phyloP scores from a whole-genome alignment of 2,888 invertebrate genomes.

The Leucophora obtusa region DNA sequence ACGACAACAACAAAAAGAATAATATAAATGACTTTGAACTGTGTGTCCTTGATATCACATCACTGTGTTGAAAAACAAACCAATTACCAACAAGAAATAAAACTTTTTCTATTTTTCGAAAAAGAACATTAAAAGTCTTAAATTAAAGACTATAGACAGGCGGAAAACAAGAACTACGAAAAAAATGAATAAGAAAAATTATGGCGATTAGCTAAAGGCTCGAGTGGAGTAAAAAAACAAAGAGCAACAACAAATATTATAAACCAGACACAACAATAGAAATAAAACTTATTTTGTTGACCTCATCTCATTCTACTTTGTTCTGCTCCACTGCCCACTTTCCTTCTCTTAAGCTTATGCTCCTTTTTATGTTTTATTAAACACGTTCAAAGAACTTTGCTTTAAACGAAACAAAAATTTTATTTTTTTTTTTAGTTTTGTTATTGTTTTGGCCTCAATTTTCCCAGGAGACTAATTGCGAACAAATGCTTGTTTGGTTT shows the following conservation, averaged over 20 bases:
- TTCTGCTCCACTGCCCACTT: not conserved
- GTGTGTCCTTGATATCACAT: constrained; percentile 36
- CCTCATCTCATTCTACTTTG: not conserved
- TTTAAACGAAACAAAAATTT: constrained; percentile 19
- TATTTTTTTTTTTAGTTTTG: constrained; percentile 16
- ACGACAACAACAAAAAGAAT: constrained; percentile 24
- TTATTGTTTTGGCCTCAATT: constrained; percentile 28
- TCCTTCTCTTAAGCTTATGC: not conserved
- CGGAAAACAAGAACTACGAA: not conserved
- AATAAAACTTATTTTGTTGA: not conserved
- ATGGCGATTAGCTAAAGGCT: constrained; percentile 35
- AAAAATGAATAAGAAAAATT: not conserved
- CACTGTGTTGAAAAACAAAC: not conserved
- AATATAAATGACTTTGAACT: constrained; percentile 21
- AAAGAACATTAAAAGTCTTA: constrained; percentile 4
- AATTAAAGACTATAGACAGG: not conserved
- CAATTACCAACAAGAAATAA: not conserved
- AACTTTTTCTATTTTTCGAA: not conserved
- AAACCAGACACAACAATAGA: not conserved
- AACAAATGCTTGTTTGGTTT: constrained; percentile 56
- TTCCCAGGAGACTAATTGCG: constrained; percentile 55
- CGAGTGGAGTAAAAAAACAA: not conserved
- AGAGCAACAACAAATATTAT: not conserved
- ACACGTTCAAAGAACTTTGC: constrained; percentile 14
- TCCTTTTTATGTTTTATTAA: not conserved